A percentile compares a stretch with the other conserved stretches of the same genome.
phyloP scores from a whole-genome alignment of 2,113 vertebrate genomes.

The Willisornis vidua region DNA sequence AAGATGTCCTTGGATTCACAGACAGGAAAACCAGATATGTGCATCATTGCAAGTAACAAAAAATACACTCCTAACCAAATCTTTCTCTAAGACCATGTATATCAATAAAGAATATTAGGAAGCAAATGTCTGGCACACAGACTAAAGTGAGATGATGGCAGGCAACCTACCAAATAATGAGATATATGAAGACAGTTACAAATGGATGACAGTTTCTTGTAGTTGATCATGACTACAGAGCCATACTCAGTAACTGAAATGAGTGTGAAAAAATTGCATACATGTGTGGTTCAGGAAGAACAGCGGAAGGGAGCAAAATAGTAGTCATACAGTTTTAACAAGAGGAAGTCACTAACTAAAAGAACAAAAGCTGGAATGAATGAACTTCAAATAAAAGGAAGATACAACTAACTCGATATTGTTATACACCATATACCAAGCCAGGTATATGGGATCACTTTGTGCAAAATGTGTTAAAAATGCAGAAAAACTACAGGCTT shows the following conservation, averaged over 20 bases:
- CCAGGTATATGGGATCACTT: neutral
- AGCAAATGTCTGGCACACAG: neutral
- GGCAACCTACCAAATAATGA: constrained; percentile 8
- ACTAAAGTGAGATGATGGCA: constrained; percentile 38
- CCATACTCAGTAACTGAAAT: neutral
- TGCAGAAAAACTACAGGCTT: neutral
- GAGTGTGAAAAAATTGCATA: neutral
- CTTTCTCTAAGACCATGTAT: neutral
- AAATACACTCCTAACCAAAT: neutral
- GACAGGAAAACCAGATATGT: neutral
- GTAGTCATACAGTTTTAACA: neutral
- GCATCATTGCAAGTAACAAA: neutral
- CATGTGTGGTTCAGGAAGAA: neutral
- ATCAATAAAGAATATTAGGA: constrained; percentile 2
- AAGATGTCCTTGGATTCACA: neutral
- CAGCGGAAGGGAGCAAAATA: neutral
- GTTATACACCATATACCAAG: neutral
- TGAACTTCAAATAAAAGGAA: neutral
- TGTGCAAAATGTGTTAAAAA: neutral
- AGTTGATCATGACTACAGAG: neutral
- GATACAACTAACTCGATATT: neutral
- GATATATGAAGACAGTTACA: constrained; percentile 10
- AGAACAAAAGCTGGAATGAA: constrained; percentile 16
- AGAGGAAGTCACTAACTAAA: constrained; percentile 1
- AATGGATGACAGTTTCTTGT: constrained; percentile 1